Evolutionary conservation across 2,888 invertebrate species (phyloP).

Genomic region (Pseudococcus jackbeardsleyi): DNA sequence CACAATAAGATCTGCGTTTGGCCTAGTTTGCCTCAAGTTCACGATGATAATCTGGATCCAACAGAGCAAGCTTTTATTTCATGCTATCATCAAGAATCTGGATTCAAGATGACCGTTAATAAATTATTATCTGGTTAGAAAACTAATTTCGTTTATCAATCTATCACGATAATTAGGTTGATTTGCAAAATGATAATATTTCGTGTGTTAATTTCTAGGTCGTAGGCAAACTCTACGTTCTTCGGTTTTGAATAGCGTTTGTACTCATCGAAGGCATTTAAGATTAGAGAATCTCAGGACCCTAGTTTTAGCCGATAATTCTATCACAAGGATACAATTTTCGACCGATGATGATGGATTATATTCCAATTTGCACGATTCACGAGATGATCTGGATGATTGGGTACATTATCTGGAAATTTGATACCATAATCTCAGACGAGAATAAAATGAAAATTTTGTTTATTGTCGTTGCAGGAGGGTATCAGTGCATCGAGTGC

Average conservation of each 20-base stretch:
- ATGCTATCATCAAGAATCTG: conserved; percentile 76
- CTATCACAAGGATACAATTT: conserved; percentile 83
- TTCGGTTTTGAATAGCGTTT: conserved; percentile 84
- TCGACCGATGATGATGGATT: conserved; percentile 86
- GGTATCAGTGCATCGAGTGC: conserved; percentile 15
- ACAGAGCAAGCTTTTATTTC: conserved; percentile 79
- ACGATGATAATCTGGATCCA: conserved; percentile 70
- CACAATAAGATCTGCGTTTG: conserved; percentile 92
- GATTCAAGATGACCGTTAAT: conserved; percentile 63
- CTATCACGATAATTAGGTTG: not conserved
- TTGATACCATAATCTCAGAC: not conserved
- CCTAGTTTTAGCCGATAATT: conserved; percentile 88
- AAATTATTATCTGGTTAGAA: conserved; percentile 54
- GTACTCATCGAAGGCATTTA: conserved; percentile 86
- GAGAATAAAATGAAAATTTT: not conserved
- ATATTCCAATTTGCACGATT: conserved; percentile 69
- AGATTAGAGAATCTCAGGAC: conserved; percentile 86
- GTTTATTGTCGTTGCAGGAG: not conserved
- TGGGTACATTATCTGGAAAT: conserved; percentile 66
- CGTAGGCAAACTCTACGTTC: conserved; percentile 74
- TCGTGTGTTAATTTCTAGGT: conserved; percentile 52
- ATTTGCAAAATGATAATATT: not conserved
- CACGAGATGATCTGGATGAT: conserved; percentile 73
- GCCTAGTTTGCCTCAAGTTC: conserved; percentile 86
- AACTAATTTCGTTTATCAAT: not conserved